These are phyloP conservation scores for Plutella xylostella DNA, from an alignment of 2,888 invertebrate genomes.

Conservation along the genomic window DNA sequence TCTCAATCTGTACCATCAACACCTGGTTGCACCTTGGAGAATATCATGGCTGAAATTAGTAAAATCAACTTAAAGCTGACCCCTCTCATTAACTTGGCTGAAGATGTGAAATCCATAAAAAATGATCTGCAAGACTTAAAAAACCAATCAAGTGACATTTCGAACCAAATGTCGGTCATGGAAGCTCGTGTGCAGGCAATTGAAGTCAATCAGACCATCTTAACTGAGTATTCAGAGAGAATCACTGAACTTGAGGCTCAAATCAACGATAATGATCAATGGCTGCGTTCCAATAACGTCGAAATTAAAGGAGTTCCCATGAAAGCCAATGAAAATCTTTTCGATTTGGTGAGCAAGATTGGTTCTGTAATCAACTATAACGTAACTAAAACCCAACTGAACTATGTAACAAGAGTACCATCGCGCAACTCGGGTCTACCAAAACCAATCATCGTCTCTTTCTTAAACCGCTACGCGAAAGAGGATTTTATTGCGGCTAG, in stretches of 20 bases:
- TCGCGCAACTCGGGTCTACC: background rate
- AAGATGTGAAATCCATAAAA: background rate
- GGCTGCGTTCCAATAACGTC: background rate
- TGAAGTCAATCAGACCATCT: background rate
- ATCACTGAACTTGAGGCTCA: background rate
- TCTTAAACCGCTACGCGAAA: conserved; percentile 18
- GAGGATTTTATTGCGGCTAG: conserved; percentile 18
- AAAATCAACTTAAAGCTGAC: background rate
- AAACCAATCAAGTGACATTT: background rate
- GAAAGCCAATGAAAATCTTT: background rate
- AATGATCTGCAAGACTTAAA: background rate
- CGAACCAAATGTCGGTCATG: background rate
- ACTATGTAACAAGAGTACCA: background rate
- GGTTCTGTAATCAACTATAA: background rate
- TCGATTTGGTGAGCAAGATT: background rate
- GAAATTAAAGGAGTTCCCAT: background rate
- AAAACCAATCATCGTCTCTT: conserved; percentile 6
- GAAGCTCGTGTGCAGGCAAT: background rate
- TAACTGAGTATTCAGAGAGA: background rate
- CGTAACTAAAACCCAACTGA: background rate
- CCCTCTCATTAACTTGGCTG: background rate
- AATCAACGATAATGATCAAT: background rate
- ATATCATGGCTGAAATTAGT: background rate
- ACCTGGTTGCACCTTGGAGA: background rate
- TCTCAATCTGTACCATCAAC: background rate